Evolutionary conservation across 2,888 invertebrate genomes (phyloP), one percentile per base, ranked within the genome.

Genomic region (Eupithecia tripunctaria): DNA sequence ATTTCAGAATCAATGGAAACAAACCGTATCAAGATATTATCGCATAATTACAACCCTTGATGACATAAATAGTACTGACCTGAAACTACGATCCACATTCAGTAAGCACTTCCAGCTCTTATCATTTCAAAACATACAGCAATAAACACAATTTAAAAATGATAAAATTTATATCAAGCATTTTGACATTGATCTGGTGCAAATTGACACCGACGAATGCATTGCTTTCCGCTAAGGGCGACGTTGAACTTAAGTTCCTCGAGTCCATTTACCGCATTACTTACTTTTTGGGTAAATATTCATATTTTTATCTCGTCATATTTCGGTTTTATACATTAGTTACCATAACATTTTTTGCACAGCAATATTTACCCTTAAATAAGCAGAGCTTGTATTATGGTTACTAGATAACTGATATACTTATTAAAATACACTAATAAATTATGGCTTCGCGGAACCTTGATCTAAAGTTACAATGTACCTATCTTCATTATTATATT

Each of bases 261-360:
- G 91, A 88, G 74, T 83, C 86, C 0, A 85, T 90, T 1, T 92
- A 93, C 76, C 86, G 92, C 21, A 82, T 90, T 3, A 81, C 84
- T 38, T 94, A 89, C 80, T 76, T 91, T 51, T 80, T 84, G 83
- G 93, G 94, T 94, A 84, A 73, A n/a, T 4, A 32, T 43, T 8
- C 2, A 4, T 25, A 29, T 62, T 62, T 62, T 62, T 18, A 21
- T 29, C 14, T 60, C n/a, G n/a, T 27, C 10, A 47, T 10, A 1
- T 47, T 47, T n/a, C n/a, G n/a, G n/a, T n/a, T n/a, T n/a, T n/a
- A n/a, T n/a, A n/a, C n/a, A n/a, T n/a, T n/a, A n/a, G n/a, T n/a
- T n/a, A n/a, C n/a, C n/a, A n/a, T n/a, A n/a, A n/a, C n/a, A n/a
- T n/a, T n/a, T n/a, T n/a, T n/a, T n/a, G 29, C 3, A 29, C 29